These are phyloP conservation scores for roundworm (Caenorhabditis elegans) DNA, from an alignment of 1,140 invertebrate genomes.

Conservation along the genomic window DNA sequence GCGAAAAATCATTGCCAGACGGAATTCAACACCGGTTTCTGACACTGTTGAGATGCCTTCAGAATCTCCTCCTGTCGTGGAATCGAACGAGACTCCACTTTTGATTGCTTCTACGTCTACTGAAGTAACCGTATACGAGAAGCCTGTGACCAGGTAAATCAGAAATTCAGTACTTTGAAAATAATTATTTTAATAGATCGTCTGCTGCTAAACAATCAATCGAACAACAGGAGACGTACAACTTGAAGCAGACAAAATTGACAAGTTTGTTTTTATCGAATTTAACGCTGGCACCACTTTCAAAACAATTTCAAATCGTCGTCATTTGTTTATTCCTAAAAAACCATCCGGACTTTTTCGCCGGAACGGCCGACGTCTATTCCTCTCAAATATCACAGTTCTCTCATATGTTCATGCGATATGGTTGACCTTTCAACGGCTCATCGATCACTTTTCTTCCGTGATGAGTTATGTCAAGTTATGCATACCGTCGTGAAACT, in stretches of 20 bases:
- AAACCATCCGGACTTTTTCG: background rate
- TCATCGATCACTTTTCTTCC: slow-evolving; percentile 18
- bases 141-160: background rate
- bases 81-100: background rate
- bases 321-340: no score
- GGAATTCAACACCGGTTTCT: background rate
- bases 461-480: slow-evolving; percentile 12
- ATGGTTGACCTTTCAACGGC: background rate
- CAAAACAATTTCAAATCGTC: no score
- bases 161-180: no score
- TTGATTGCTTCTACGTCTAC: background rate
- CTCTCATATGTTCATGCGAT: background rate
- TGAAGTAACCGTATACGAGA: background rate
- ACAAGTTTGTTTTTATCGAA: background rate
- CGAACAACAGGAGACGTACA: background rate
- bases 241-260: background rate
- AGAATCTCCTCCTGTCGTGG: background rate
- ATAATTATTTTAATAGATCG: background rate
- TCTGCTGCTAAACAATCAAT: background rate
- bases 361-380: background rate
- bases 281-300: no score
- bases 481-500: background rate
- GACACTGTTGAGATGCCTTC: background rate
- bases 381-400: background rate
- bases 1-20: background rate